Conservation (phyloP, 2,797 vertebrate species). For the Brotogeris chrysoptera region DNA sequence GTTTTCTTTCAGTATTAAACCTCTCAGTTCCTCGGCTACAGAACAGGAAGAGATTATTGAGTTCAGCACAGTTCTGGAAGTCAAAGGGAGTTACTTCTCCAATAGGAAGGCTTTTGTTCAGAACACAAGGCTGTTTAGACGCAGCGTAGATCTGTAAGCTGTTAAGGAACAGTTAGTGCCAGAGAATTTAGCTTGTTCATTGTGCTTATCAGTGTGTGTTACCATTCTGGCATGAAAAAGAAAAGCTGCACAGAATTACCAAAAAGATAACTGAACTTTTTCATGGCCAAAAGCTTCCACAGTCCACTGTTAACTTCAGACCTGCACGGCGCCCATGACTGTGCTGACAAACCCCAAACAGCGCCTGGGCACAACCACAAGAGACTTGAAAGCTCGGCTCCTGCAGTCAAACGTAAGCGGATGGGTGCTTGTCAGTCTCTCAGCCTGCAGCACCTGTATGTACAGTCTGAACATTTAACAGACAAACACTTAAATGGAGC, state of each 20-base stretch:
- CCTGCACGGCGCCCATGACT: background rate
- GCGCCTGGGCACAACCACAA: background rate
- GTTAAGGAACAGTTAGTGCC: background rate
- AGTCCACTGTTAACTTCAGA: background rate
- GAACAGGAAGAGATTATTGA: slow-evolving; percentile 25
- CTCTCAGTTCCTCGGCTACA: background rate
- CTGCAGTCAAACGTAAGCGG: background rate
- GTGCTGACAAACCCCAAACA: background rate
- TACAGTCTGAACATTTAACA: background rate
- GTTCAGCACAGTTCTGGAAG: background rate
- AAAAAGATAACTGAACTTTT: background rate
- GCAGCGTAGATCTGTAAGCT: background rate
- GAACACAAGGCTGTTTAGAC: background rate
- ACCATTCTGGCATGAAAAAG: background rate
- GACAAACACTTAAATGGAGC: background rate
- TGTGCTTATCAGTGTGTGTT: background rate
- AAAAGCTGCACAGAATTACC: background rate
- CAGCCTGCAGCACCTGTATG: background rate
- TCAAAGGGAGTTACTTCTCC: slow-evolving; percentile 12
- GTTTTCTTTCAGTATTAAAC: background rate
- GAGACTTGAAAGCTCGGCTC: background rate
- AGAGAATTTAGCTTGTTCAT: slow-evolving; percentile 4
- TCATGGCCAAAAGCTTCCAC: background rate
- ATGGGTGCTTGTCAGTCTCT: background rate
- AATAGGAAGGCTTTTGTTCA: slow-evolving; percentile 42